These are phyloP conservation scores for Lithophane ornitopus DNA, from an alignment of 2,888 invertebrate genomes.

Conservation along the genomic window DNA sequence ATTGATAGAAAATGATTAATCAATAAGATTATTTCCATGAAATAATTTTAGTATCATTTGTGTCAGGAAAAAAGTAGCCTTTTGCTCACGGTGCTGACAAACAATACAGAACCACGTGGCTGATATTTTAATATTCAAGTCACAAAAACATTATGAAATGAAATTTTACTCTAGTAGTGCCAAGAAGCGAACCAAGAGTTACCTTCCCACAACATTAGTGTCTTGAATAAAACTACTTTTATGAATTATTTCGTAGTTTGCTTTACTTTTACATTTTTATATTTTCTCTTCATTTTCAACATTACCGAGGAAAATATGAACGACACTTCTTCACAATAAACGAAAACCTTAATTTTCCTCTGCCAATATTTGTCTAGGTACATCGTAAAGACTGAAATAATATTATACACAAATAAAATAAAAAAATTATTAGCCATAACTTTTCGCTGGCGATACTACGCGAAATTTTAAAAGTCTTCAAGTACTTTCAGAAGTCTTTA, in stretches of 20 bases:
- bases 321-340: neutral
- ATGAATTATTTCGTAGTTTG: slow-evolving; percentile 25
- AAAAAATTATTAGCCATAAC: slow-evolving; percentile 40
- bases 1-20: no score
- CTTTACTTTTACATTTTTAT: neutral
- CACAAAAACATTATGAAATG: slow-evolving; percentile 11
- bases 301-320: slow-evolving; percentile 4
- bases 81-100: neutral
- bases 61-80: neutral
- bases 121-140: slow-evolving; percentile 16
- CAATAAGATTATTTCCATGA: no score
- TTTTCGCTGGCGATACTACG: slow-evolving; percentile 25
- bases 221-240: slow-evolving; percentile 12
- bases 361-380: neutral
- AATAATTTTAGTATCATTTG: no score
- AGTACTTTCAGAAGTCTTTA: slow-evolving; percentile 52
- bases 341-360: slow-evolving; percentile 6
- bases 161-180: slow-evolving; percentile 21
- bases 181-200: slow-evolving; percentile 2
- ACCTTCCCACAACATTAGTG: slow-evolving; percentile 14
- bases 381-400: slow-evolving; percentile 20
- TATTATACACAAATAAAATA: slow-evolving; percentile 40
- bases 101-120: neutral
- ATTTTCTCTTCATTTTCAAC: slow-evolving; percentile 6
- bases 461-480: slow-evolving; percentile 45